Base-by-base conservation (phyloP, 2,113 vertebrate species). In the Circaetus cinerascens region DNA sequence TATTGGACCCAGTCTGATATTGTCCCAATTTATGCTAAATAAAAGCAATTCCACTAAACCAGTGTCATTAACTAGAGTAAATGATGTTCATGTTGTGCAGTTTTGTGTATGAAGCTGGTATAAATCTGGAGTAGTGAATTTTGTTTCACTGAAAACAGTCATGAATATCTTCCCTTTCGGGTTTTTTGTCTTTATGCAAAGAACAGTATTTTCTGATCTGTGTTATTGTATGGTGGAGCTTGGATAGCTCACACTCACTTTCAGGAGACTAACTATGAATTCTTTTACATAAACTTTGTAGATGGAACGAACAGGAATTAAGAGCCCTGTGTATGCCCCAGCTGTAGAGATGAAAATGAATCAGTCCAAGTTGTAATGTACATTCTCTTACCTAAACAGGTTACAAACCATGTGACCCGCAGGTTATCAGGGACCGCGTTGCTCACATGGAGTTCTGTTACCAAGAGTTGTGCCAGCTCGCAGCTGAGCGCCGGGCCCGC, bases 391-490 rank as follows among this genome's bases (percentile, higher is more conserved):
- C 91, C 19, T 14, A 5, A 67, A 67, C 97, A 99, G 99, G 99
- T 92, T 99, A 99, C 97, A 99, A 99, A 87, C 99, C 99, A 2
- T 99, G 99, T 18, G 99, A 99, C 97, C 99, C 99, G 0, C 99
- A 99, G 96, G 98, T 99, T 62, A 99, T 99, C 97, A 97, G 98
- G 79, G 99, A 99, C 96, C 99, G 99, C 0, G 99, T 99, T 12
- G 98, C 99, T 73, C 99, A 99, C 97, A 99, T 99, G 98, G 99
- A 99, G 76, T 99, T 99, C 98, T 99, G 99, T 95, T 99, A 99
- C 96, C 99, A 99, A 96, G 99, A 99, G 90, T 98, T 99, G 62
- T 99, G 98, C 88, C 99, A 99, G 97, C 98, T 99, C 11, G 99
- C 99, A 0, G 98, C 99, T 0, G 99, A 99, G 97, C 99, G 99